phyloP scores from a whole-genome alignment of 2,113 vertebrate genomes.

The Chamaea fasciata region DNA sequence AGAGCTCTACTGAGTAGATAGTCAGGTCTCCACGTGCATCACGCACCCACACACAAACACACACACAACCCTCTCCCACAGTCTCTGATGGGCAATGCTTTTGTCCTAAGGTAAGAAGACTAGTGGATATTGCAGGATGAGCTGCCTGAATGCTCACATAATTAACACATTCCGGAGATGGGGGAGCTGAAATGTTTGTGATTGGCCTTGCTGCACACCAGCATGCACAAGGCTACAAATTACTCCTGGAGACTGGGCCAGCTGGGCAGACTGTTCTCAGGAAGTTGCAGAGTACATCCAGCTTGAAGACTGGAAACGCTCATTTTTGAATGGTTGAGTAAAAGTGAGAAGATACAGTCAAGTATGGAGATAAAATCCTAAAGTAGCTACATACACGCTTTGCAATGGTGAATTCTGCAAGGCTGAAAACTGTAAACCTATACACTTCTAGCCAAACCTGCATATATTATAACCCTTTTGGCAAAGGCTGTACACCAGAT shows the following conservation, averaged over 20 bases:
- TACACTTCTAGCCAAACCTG: background rate
- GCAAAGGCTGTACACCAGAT: background rate
- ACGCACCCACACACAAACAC: background rate
- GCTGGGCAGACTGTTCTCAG: background rate
- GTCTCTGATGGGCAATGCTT: background rate
- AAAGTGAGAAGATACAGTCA: background rate
- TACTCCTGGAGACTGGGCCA: background rate
- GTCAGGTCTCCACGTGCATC: background rate
- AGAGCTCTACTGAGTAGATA: background rate
- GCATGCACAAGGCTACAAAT: background rate
- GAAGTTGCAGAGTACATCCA: background rate
- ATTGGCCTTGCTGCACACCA: background rate
- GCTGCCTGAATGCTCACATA: background rate
- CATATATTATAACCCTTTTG: background rate
- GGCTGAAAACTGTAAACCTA: background rate
- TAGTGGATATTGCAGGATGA: background rate
- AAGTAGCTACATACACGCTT: background rate
- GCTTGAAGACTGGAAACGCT: background rate
- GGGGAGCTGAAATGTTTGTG: background rate
- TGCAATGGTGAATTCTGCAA: background rate
- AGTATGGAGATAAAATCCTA: background rate
- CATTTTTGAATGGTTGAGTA: background rate
- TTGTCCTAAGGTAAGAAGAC: background rate
- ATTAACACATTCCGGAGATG: background rate
- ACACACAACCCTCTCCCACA: background rate